Base-by-base conservation (phyloP, 2,113 vertebrate genomes). In the Oxygymnocypris stewartii region DNA sequence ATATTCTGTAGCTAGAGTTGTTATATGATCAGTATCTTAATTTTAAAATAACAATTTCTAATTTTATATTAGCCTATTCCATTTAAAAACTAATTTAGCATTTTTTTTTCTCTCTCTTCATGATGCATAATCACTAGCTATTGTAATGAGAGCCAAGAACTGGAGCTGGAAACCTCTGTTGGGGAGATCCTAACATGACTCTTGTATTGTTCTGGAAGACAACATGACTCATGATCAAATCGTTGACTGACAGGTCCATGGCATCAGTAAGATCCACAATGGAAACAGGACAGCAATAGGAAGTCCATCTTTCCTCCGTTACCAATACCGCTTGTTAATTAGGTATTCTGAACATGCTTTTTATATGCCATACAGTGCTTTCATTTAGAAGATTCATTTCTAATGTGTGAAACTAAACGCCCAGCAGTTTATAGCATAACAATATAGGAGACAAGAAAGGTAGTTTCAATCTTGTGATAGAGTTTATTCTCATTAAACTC, bases 201-300 rank as follows among this genome's bases (percentile, higher is more conserved):
- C 93, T 94, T 93, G 95, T 92, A 96, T 95, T 94, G 95, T 96
- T 91, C 93, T 94, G 95, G 96, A 94, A 93, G 96, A 96, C 96
- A 93, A 96, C 96, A 95, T 91, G 90, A 93, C 94, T 94, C 94
- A 93, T 93, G 94, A 92, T 94, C 92, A 82, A 91, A 93, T 94
- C 91, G 93, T 92, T 97, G 96, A 97, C 93, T 97, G 97, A 95
- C 96, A 96, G 96, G 94, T 94, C 84, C n/a, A 61, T 75, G 61
- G 61, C 61, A 76, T 77, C 35, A 80, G 85, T 31, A 44, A 18
- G 65, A 57, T 76, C 44, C 73, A 97, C 96, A 98, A 97, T 96
- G 94, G 90, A 89, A 93, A 97, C 95, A 96, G 95, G 95, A 96
- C 93, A 81, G 79, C 93, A 95, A 96, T 95, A 96, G 96, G 96